These are phyloP conservation scores for Sapayoa aenigma DNA, from an alignment of 2,113 vertebrate species.

Conservation along the genomic window DNA sequence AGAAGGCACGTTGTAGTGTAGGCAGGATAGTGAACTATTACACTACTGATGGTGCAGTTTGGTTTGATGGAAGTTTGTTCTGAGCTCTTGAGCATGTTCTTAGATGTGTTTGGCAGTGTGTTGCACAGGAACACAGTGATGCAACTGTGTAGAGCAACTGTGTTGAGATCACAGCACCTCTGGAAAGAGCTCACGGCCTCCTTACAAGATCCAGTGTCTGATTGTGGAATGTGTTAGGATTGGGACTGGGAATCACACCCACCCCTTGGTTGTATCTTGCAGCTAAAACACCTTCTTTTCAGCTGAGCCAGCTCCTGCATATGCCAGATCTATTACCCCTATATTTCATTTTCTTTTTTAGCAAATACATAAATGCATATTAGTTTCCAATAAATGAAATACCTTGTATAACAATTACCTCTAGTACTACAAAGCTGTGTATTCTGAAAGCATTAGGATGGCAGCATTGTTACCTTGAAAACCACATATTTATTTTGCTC, in stretches of 20 bases:
- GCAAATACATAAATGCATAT: neutral
- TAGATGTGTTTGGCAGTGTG: neutral
- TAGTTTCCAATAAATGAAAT: neutral
- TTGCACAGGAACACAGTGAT: neutral
- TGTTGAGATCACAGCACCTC: neutral
- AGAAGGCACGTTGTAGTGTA: rapidly evolving
- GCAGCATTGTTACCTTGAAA: neutral
- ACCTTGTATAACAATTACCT: neutral
- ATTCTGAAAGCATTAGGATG: neutral
- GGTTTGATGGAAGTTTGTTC: neutral
- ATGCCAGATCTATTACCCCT: neutral
- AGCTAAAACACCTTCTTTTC: neutral
- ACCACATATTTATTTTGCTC: neutral
- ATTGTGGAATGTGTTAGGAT: neutral
- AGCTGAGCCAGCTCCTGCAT: neutral
- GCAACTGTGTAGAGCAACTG: neutral
- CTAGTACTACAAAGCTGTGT: neutral
- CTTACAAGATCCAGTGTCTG: neutral
- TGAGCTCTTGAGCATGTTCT: rapidly evolving
- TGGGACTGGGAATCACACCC: neutral
- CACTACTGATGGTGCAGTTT: neutral
- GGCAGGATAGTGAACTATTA: neutral
- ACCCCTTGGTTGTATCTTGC: neutral
- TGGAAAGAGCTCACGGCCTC: neutral
- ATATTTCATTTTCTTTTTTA: neutral